Evolutionary conservation across 2,888 invertebrate species (phyloP), one percentile per base, ranked within the genome.

Genomic region (Chrysolina haemoptera): DNA sequence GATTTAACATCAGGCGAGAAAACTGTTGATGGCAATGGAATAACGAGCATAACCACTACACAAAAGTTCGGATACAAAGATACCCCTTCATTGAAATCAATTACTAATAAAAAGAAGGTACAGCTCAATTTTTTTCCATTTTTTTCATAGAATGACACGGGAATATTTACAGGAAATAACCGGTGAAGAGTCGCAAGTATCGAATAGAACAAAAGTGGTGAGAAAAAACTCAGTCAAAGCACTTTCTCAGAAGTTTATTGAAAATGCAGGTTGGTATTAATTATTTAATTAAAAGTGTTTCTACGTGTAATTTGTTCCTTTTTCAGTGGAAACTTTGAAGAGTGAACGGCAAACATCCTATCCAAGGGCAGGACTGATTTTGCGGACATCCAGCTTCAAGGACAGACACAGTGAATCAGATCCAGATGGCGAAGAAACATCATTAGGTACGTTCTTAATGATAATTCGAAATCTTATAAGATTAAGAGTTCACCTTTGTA

Each of bases 211-310:
- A 65, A 87, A 86, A 87, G 88, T 91, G 9, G 90, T 91, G 27
- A 89, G 94, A n/a, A 91, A 93, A 81, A 93, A 92, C 79, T 94
- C 94, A 0, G 93, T 94, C 14, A 94, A 94, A 85, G 94, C 93
- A 71, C 90, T 94, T 77, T 93, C 94, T n/a, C 93, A 94, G 85
- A 94, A 94, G 86, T 94, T 93, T 85, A 93, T 93, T 82, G 93
- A 94, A 84, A 94, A 92, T 85, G 90, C 92, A 82, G 89, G 90
- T 90, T 82, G 81, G 79, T 65, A 46, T 41, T 12, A 10, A 18
- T 40, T 62, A 1, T 10, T 12, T 12, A 1, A 2, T 12, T 53
- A 1, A 5, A 10, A 3, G 18, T 20, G 4, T 20, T 18, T 10
- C 20, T 53, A 53, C 16, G 3, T 18, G 11, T 0, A 53, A 4